Base-by-base conservation (phyloP, 1,140 invertebrate genomes). In the Drosophila repletoides region DNA sequence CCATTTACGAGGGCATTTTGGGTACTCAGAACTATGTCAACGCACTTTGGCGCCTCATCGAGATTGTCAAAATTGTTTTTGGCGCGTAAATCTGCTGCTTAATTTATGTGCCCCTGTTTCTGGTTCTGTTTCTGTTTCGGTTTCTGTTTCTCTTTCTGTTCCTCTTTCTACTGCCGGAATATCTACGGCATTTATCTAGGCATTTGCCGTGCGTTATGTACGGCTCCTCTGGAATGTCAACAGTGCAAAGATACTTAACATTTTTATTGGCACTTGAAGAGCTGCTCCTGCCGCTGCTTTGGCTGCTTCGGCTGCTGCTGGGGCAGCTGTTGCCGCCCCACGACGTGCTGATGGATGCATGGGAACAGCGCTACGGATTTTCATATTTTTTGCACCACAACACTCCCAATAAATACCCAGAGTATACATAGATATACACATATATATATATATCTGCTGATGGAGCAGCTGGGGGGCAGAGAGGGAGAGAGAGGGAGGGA, bases 211-310 rank as follows among this genome's bases (percentile, higher is more conserved):
- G 34, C 55, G 28, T 61, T 36, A 60, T 63, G 55, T 53, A 63
- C 29, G 56, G 41, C 9, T 41, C 38, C 41, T 60, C 49, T 56
- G 61, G 69, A 72, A 76, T 88, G 76, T 88, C 75, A 88, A 79
- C 83, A 88, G 68, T 70, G 67, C 72, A 63, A 60, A 88, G 72
- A 88, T 86, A 81, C 84, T 88, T 88, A 88, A 88, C 86, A 88
- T 88, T 88, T 88, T 88, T 88, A 88, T 88, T 88, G 86, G 79
- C 86, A 88, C 86, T 88, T 84, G 69, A 60, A 69, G 71, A 66
- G 38, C 21, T 22, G 40, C 10, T 15, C 9, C 19, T 19, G 2
- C 21, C 22, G 6, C 40, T 4, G 5, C 3, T n/a, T 4, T n/a
- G 14, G 2, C 6, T 14, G 36, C 17, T 17, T 6, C 49, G 53